These are phyloP conservation scores for Semaprochilodus insignis DNA, from an alignment of 2,797 vertebrate species.

Conservation along the genomic window DNA sequence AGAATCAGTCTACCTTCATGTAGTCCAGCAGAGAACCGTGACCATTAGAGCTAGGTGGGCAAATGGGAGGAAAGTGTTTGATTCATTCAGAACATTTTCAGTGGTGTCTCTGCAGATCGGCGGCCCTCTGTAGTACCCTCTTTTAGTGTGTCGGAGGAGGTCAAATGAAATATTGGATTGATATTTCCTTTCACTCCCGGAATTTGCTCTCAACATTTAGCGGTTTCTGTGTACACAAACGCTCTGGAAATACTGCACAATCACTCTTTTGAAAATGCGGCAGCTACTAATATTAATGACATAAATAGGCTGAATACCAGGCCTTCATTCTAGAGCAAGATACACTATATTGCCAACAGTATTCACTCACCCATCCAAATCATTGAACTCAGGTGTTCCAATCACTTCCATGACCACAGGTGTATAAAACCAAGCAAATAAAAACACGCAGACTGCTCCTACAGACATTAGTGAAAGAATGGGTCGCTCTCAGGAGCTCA, in stretches of 20 bases:
- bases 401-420: too few species aligned
- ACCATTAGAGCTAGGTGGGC: too few species aligned
- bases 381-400: too few species aligned
- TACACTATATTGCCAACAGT: not conserved
- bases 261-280: not conserved
- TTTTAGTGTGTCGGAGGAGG: not conserved
- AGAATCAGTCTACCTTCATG: not conserved
- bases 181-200: not conserved
- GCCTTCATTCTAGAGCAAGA: not conserved
- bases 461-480: too few species aligned
- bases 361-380: too few species aligned
- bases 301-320: not conserved
- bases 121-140: not conserved
- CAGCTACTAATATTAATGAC: not conserved
- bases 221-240: not conserved
- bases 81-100: not conserved
- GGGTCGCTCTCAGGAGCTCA: too few species aligned
- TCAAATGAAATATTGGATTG: constrained; percentile 9
- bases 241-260: not conserved
- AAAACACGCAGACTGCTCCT: too few species aligned
- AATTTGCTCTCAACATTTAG: not conserved
- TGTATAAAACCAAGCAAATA: too few species aligned
- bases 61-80: not conserved
- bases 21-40: too few species aligned
- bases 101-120: not conserved